Percentiles rank a stretch among this genome's conserved stretches.
Evolutionary conservation across 2,888 invertebrate species (phyloP).

Genomic region (Cheilosia scutellata): DNA sequence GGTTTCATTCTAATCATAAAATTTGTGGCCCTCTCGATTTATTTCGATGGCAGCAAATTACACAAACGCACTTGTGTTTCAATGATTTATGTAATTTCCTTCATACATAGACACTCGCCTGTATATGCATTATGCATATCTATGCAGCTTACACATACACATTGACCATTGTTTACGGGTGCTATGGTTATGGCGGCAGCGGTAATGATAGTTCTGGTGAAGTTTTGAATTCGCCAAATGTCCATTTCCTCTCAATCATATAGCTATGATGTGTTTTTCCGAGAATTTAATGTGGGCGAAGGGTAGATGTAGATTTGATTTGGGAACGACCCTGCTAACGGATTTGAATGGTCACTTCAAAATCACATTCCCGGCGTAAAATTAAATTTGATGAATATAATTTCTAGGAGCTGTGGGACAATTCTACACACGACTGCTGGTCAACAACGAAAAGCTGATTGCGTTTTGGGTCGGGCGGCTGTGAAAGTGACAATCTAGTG

Average conservation of each 20-base stretch:
- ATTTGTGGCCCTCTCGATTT: slow-evolving; percentile 65
- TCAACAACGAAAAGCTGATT: slow-evolving; percentile 7
- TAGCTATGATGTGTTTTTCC: neutral
- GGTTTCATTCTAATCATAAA: slow-evolving; percentile 54
- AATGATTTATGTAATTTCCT: slow-evolving; percentile 67
- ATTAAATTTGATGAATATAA: slow-evolving; percentile 56
- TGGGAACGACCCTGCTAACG: slow-evolving; percentile 8
- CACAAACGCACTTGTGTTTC: slow-evolving; percentile 59
- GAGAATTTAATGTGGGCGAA: neutral
- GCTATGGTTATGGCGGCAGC: too few relatives aligned
- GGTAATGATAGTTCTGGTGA: slow-evolving; percentile 38
- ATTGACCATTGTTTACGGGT: slow-evolving; percentile 24
- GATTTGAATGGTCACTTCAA: slow-evolving; percentile 12
- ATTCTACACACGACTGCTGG: neutral
- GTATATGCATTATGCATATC: neutral
- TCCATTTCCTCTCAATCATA: slow-evolving; percentile 30
- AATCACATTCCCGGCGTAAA: slow-evolving; percentile 34
- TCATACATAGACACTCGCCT: neutral
- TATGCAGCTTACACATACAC: slow-evolving; percentile 25
- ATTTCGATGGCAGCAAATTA: slow-evolving; percentile 61
- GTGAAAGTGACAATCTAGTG: neutral
- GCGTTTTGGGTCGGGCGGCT: neutral
- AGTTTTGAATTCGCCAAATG: slow-evolving; percentile 39
- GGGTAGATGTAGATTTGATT: slow-evolving; percentile 23
- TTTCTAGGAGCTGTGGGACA: slow-evolving; percentile 17